These are phyloP conservation scores for Todiramphus chloris DNA, from an alignment of 2,113 vertebrate genomes.

Conservation along the genomic window DNA sequence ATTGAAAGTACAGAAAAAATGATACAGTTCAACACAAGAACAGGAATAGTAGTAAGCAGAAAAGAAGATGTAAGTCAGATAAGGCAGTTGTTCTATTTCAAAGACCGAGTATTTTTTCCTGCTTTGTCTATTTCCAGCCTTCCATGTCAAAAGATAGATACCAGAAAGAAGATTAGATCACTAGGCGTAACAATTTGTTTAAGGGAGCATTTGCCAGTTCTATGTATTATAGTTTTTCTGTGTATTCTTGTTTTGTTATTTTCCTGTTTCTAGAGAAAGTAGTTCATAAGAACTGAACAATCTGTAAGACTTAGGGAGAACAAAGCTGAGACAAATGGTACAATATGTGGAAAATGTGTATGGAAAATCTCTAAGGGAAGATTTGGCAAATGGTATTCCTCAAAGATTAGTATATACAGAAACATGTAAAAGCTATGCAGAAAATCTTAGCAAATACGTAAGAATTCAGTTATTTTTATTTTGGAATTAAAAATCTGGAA, in stretches of 20 bases:
- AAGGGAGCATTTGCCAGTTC: neutral
- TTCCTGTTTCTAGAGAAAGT: neutral
- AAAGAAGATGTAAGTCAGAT: neutral
- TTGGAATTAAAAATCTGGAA: constrained; percentile 18
- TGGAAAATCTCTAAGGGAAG: constrained; percentile 36
- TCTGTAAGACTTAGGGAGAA: neutral
- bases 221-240: neutral
- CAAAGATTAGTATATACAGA: neutral
- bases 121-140: neutral
- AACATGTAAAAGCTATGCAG: constrained; percentile 7
- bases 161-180: neutral
- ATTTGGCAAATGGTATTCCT: constrained; percentile 4
- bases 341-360: constrained; percentile 12
- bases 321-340: constrained; percentile 11
- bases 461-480: constrained; percentile 31
- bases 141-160: neutral
- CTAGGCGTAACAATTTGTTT: neutral
- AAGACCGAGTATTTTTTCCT: neutral
- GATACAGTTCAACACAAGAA: neutral
- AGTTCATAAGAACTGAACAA: neutral
- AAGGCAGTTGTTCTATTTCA: neutral
- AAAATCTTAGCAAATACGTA: constrained; percentile 15
- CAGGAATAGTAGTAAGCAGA: neutral
- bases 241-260: neutral
- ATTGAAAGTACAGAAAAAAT: neutral